These are phyloP conservation scores for Galerucella pusilla DNA, from an alignment of 2,888 invertebrate genomes.

Conservation along the genomic window DNA sequence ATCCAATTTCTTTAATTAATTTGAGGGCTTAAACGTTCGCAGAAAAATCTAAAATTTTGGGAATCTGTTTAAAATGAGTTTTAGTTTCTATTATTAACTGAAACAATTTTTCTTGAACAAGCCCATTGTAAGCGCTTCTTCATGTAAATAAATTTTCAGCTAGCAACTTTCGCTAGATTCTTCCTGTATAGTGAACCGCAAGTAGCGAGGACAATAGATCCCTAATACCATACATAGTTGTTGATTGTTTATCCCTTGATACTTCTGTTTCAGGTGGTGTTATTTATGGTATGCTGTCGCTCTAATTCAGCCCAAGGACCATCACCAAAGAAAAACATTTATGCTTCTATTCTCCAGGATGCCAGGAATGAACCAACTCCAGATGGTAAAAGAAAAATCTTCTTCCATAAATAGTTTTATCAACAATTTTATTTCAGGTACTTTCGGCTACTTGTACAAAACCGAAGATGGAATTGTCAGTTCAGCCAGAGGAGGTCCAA, in stretches of 20 bases:
- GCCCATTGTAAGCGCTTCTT: no score
- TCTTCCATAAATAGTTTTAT: neutral
- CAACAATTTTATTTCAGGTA: slow-evolving; percentile 47
- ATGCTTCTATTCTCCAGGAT: slow-evolving; percentile 61
- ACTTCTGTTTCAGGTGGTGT: slow-evolving; percentile 44
- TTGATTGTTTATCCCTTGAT: neutral
- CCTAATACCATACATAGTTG: no score
- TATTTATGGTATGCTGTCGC: slow-evolving; percentile 41
- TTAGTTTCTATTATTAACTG: no score
- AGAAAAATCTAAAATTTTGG: no score
- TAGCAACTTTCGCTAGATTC: no score
- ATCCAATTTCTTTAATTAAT: no score
- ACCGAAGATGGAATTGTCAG: slow-evolving; percentile 65
- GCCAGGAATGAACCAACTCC: slow-evolving; percentile 61
- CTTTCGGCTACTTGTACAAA: slow-evolving; percentile 64
- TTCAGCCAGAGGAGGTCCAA: slow-evolving; percentile 61
- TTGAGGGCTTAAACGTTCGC: no score
- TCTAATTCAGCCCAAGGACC: slow-evolving; percentile 32
- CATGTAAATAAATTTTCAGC: no score
- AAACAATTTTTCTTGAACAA: no score
- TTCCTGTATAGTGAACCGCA: no score
- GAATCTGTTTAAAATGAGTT: no score
- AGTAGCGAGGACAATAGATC: no score
- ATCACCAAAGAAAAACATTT: slow-evolving; percentile 54
- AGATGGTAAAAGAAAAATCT: slow-evolving; percentile 52